Conservation (phyloP, 1,140 invertebrate species). For the Drosophila pruinosa region DNA sequence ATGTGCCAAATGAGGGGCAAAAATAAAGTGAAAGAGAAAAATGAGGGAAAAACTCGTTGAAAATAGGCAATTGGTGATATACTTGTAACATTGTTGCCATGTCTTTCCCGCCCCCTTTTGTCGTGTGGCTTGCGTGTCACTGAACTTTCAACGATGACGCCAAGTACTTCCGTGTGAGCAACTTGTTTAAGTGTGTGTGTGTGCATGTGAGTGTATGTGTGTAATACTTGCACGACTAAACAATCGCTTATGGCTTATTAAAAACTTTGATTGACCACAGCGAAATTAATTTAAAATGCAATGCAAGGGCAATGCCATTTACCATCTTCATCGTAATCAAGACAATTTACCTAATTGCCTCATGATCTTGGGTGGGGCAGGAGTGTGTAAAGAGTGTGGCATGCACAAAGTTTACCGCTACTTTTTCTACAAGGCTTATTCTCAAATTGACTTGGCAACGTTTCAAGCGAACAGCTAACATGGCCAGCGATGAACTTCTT, state of each 20-base stretch:
- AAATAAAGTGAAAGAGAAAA: neutral
- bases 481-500: slow-evolving; percentile 1
- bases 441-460: slow-evolving; percentile 31
- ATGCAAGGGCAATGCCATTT: neutral
- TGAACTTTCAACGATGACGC: slow-evolving; percentile 40
- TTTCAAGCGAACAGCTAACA: slow-evolving; percentile 9
- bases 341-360: slow-evolving; percentile 29
- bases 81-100: neutral
- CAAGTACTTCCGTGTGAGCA: slow-evolving; percentile 29
- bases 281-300: slow-evolving; percentile 21
- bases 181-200: neutral
- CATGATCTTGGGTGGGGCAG: too few relatives aligned
- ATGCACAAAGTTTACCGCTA: neutral
- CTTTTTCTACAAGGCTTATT: slow-evolving; percentile 3
- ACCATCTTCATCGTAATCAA: slow-evolving; percentile 1
- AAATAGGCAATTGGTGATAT: slow-evolving; percentile 2
- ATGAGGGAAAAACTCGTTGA: slow-evolving; percentile 1
- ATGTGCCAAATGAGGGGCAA: neutral
- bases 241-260: slow-evolving; percentile 6
- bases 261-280: slow-evolving; percentile 4
- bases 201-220: neutral
- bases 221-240: neutral
- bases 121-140: slow-evolving; percentile 29
- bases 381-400: neutral
- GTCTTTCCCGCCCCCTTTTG: neutral